Evolutionary conservation across 2,797 vertebrate genomes (phyloP), one percentile per base, ranked within the genome.

Genomic region (Manis crassicaudata): DNA sequence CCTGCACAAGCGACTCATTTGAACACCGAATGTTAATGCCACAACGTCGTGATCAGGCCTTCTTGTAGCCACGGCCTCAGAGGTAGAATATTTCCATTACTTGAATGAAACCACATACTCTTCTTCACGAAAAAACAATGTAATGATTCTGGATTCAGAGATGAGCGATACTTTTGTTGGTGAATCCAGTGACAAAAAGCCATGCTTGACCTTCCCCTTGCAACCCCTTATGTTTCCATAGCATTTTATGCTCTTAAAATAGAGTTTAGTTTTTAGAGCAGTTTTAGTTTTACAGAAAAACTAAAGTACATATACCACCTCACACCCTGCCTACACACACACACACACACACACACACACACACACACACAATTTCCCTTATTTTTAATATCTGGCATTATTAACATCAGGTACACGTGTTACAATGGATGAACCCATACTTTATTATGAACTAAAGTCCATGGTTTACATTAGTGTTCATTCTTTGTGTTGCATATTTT

Each of bases 211-310:
- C 17, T 35, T 88, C 65, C 88, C 90, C 58, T 84, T 67, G 23
- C 13, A 63, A 65, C 16, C 3, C 27, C 20, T 79, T 72, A 32
- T 18, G 18, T 81, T 93, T 95, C 67, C 58, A 76, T 5, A 58
- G 25, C 9, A 79, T 63, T 88, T 84, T 81, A 20, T 2, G 11
- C 89, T 91, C 76, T 27, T 18, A 73, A 77, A 27, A 63, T 37
- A 73, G 8, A 85, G 63, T 93, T 88, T 43, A 43, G 58, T 27
- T 88, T 94, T 88, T 58, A 40, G 20, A 94, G 52, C 2, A 65
- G 13, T 76, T 95, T 83, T 76, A 93, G 29, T 20, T 81, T 92
- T 75, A 76, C 4, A 88, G 43, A 89, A 92, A 96, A 72, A 46
- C 10, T 79, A 20, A 95, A 20, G 32, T 40, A 3, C 29, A 83